phyloP scores from a whole-genome alignment of 2,797 vertebrate species.

The Falco peregrinus region DNA sequence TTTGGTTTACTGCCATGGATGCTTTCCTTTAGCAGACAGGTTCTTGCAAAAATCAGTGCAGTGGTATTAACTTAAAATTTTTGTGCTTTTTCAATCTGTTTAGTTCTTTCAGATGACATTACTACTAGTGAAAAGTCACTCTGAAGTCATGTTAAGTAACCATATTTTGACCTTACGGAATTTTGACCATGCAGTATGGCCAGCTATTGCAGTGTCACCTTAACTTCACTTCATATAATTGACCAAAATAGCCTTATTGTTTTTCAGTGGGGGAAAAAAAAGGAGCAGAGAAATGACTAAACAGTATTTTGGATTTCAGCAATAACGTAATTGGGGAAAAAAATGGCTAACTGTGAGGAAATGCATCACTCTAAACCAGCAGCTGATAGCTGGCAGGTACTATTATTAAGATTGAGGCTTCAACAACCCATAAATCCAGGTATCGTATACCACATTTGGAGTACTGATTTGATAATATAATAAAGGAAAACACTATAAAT shows the following conservation, averaged over 20 bases:
- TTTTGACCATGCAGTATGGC: background rate
- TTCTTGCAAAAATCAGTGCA: background rate
- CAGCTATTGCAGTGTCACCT: background rate
- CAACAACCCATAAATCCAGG: background rate
- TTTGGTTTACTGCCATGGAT: background rate
- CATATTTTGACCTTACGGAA: background rate
- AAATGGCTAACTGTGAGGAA: background rate
- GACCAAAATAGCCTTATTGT: background rate
- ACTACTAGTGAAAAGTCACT: background rate
- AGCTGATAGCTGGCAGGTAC: background rate
- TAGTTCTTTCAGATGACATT: background rate
- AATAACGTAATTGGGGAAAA: background rate
- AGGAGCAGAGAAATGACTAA: background rate
- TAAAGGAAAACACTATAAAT: background rate
- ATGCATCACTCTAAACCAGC: background rate
- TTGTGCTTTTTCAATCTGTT: background rate
- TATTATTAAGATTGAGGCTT: background rate
- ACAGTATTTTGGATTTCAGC: background rate
- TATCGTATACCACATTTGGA: background rate
- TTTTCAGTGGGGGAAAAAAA: background rate
- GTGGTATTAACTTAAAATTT: background rate
- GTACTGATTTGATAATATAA: background rate
- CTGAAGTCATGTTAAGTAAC: background rate
- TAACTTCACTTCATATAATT: background rate
- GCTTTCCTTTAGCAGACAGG: background rate